Evolutionary conservation across 2,113 vertebrate genomes (phyloP).

Genomic region (Pterocles orientalis): DNA sequence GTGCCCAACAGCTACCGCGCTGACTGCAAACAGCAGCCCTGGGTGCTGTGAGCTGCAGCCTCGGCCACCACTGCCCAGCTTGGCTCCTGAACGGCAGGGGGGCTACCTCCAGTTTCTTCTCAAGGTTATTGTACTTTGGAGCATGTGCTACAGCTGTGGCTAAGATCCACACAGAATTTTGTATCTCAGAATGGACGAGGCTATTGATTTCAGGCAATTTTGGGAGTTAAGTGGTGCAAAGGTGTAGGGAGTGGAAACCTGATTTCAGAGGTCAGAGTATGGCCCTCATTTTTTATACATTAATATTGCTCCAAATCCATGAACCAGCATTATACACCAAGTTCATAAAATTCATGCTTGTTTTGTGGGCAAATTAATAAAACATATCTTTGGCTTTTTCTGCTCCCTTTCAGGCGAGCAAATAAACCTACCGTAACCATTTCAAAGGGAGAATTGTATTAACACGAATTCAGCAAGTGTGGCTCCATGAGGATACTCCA

Average conservation of each 20-base stretch:
- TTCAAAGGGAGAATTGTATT: neutral
- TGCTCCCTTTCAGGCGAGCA: neutral
- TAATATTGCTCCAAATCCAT: neutral
- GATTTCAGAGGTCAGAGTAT: neutral
- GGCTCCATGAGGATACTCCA: neutral
- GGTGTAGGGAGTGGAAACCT: neutral
- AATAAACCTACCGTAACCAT: neutral
- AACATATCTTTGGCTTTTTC: neutral
- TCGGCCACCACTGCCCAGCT: fast-evolving
- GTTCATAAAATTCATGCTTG: neutral
- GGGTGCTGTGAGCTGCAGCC: neutral
- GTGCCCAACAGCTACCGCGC: neutral
- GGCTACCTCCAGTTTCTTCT: neutral
- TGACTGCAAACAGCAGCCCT: neutral
- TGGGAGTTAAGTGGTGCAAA: neutral
- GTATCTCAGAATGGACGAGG: neutral
- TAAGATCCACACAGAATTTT: neutral
- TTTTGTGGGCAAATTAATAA: neutral
- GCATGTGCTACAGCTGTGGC: neutral
- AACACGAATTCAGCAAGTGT: neutral
- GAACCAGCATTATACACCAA: neutral
- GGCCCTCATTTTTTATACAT: neutral
- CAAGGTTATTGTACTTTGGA: neutral
- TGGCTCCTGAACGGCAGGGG: neutral
- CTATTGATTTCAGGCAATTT: neutral